Evolutionary conservation across 2,888 invertebrate species (phyloP), one percentile per base, ranked within the genome.

Genomic region (Bombylius major): DNA sequence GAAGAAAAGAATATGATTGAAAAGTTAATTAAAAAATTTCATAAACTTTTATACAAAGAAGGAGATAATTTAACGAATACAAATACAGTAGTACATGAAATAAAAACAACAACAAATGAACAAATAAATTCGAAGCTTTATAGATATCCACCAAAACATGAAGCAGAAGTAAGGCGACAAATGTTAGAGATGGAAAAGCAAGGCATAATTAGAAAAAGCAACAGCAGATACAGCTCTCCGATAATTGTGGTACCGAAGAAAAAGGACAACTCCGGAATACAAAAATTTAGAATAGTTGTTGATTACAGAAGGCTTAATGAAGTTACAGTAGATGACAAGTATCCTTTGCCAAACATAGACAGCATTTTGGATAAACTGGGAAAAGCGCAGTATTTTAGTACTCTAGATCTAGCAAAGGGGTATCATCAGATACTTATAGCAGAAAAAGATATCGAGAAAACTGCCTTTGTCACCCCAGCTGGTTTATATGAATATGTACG

Each of bases 371-470:
- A 56, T 46, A 57, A 58, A 50, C 7, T 58, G 13, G 56, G 55
- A 4, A 54, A 53, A 47, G 51, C 60, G 9, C 57, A 58, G 44
- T 60, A 57, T 46, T 57, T 60, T 31, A 53, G 53, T 34, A 56
- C 58, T 4, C 12, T 60, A 11, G 60, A 58, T 32, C 42, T 60
- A 9, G 58, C 56, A 3, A 59, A 58, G 39, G 53, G 55, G 3
- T 23, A 3, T 3, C 23, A 23, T 23, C 23, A 23, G 23, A 23
- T 23, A 23, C 23, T 36, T 8, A 7, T 55, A 55, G 31, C 53
- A 58, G 31, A 52, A 55, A 50, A 36, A 62, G 58, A 59, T 51
- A 59, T 50, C 32, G 34, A 52, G 34, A 59, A 61, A 56, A 61
- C 59, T 5, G 59, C 59, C 5, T 58, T 59, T 36, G 57, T 58